These are phyloP conservation scores for Pseudachorutes palmiensis DNA, from an alignment of 1,140 invertebrate species.

Conservation along the genomic window DNA sequence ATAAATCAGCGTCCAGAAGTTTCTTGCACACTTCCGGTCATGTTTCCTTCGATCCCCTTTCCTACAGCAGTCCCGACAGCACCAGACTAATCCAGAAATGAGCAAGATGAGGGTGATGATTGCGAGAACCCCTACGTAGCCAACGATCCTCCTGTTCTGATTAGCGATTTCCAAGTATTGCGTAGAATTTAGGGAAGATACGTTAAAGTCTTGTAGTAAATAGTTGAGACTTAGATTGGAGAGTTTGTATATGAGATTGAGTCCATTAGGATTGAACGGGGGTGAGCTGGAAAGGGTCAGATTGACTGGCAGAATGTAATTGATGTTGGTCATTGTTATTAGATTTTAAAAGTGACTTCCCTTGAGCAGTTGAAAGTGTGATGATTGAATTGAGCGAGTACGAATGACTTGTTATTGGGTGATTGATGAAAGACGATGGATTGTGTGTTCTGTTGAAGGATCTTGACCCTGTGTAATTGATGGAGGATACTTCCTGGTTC, in stretches of 20 bases:
- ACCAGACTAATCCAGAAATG: neutral
- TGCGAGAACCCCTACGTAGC: neutral
- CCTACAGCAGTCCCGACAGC: constrained; percentile 2
- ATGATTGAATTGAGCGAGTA: neutral
- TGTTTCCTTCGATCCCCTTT: neutral
- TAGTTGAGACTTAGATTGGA: constrained; percentile 3
- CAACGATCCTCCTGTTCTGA: constrained; percentile 2
- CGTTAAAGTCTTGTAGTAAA: constrained; percentile 1
- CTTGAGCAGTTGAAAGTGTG: neutral
- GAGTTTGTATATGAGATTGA: neutral
- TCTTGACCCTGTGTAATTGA: neutral
- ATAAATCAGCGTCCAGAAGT: constrained; percentile 3
- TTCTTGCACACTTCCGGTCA: constrained; percentile 5
- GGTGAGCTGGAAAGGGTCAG: constrained; percentile 1
- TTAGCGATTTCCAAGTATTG: neutral
- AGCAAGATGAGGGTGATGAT: neutral
- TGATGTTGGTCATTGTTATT: neutral
- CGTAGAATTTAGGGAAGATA: neutral
- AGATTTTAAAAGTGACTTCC: neutral
- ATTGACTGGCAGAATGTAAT: constrained; percentile 4
- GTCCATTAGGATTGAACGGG: neutral
- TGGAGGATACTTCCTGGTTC: neutral
- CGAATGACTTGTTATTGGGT: neutral
- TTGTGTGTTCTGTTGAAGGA: neutral
- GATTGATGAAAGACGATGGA: neutral